These are phyloP conservation scores for Lasiurus cinereus DNA, from an alignment of 2,113 vertebrate species.

Conservation along the genomic window DNA sequence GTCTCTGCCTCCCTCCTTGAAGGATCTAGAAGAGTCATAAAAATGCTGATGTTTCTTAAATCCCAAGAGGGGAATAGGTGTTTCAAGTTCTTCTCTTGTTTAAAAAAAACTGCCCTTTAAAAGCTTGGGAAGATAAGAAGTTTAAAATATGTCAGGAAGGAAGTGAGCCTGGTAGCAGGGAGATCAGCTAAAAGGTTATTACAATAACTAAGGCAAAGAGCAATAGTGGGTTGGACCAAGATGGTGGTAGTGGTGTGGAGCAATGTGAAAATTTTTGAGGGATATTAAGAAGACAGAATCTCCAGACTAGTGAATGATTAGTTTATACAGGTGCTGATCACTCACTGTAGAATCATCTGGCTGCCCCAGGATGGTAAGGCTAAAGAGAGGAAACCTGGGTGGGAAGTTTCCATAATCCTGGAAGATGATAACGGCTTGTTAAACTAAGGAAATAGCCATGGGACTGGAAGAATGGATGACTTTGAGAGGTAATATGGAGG, in stretches of 20 bases:
- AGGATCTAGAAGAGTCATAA: background rate
- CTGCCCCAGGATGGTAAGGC: background rate
- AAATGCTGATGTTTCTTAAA: background rate
- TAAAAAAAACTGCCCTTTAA: background rate
- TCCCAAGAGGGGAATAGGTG: background rate
- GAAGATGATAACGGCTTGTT: background rate
- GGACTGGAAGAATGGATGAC: background rate
- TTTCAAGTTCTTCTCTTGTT: background rate
- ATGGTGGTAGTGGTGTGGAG: background rate
- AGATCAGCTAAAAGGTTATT: background rate
- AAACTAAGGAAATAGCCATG: background rate
- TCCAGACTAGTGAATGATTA: background rate
- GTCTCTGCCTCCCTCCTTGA: background rate
- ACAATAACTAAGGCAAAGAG: background rate
- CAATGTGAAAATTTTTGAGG: background rate
- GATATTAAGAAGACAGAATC: background rate
- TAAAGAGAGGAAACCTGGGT: background rate
- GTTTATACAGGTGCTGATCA: background rate
- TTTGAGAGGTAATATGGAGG: background rate
- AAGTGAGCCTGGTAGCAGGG: background rate
- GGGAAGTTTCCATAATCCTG: background rate
- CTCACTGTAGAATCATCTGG: background rate
- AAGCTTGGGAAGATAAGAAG: background rate
- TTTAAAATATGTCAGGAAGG: background rate
- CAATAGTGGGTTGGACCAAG: background rate